A percentile compares a stretch with the other conserved stretches of the same genome.
Evolutionary conservation across 1,140 invertebrate genomes (phyloP).

Genomic region (Stenopsyche tienmushanensis): DNA sequence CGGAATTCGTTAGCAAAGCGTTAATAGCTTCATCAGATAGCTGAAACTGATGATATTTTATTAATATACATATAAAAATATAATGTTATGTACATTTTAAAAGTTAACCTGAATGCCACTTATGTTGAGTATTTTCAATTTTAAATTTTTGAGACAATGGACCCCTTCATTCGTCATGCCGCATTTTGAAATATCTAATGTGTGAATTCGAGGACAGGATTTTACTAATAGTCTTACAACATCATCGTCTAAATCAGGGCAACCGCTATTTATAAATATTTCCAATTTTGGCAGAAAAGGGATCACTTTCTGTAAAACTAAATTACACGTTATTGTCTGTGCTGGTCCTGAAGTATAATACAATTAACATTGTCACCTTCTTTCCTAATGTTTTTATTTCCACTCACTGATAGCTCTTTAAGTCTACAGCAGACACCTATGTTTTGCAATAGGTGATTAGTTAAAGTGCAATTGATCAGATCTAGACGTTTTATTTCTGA

Average conservation of each 20-base stretch:
- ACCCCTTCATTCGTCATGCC: slow-evolving; percentile 15
- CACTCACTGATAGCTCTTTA: slow-evolving; percentile 13
- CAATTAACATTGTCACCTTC: too few relatives aligned
- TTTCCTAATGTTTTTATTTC: slow-evolving; percentile 9
- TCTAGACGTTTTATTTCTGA: slow-evolving; percentile 6
- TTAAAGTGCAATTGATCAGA: slow-evolving; percentile 22
- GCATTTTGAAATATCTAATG: slow-evolving; percentile 26
- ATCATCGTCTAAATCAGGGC: slow-evolving; percentile 15
- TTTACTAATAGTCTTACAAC: slow-evolving; percentile 20
- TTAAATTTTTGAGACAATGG: slow-evolving; percentile 5
- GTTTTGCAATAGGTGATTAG: slow-evolving; percentile 15
- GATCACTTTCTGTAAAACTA: too few relatives aligned
- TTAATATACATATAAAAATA: background rate
- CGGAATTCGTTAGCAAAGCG: slow-evolving; percentile 22
- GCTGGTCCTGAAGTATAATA: too few relatives aligned
- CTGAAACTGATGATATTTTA: slow-evolving; percentile 16
- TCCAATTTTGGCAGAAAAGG: too few relatives aligned
- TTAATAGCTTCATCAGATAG: slow-evolving; percentile 27
- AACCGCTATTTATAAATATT: too few relatives aligned
- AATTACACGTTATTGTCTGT: too few relatives aligned
- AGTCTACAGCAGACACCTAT: slow-evolving; percentile 11
- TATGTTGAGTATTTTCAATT: slow-evolving; percentile 20
- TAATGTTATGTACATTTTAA: too few relatives aligned
- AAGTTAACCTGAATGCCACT: background rate
- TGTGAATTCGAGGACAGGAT: slow-evolving; percentile 16